These are phyloP conservation scores for Thymelicus acteon DNA, from an alignment of 2,888 invertebrate genomes.

Conservation along the genomic window DNA sequence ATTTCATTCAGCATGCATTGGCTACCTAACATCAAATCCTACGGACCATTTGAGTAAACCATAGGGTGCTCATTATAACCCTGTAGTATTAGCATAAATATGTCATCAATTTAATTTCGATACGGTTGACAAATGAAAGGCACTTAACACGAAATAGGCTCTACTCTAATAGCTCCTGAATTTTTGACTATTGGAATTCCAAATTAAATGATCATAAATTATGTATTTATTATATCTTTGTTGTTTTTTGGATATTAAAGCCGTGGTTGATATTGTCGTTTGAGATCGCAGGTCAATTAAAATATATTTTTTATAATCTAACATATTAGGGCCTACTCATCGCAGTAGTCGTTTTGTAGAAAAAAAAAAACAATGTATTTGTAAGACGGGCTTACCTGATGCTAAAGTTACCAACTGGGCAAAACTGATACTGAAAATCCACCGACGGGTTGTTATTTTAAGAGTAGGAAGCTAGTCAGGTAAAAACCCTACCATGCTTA, in stretches of 20 bases:
- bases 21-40: too few species aligned
- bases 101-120: conserved; percentile 61
- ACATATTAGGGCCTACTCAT: background rate
- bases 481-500: too few species aligned
- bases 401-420: too few species aligned
- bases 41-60: too few species aligned
- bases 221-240: conserved; percentile 33
- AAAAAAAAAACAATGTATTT: too few species aligned
- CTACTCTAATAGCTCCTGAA: conserved; percentile 49
- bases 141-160: conserved; percentile 58
- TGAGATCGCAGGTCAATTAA: background rate
- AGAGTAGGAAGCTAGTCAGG: too few species aligned
- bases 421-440: too few species aligned
- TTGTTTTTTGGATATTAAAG: conserved; percentile 21
- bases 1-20: conserved; percentile 16
- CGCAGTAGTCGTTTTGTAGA: too few species aligned
- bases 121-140: conserved; percentile 73
- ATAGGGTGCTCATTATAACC: background rate
- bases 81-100: conserved; percentile 61
- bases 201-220: conserved; percentile 36
- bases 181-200: conserved; percentile 42
- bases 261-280: background rate
- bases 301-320: conserved; percentile 1
- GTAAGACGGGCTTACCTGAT: too few species aligned
- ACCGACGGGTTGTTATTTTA: too few species aligned